Conservation (phyloP, 2,797 vertebrate species). For the Manis javanica region DNA sequence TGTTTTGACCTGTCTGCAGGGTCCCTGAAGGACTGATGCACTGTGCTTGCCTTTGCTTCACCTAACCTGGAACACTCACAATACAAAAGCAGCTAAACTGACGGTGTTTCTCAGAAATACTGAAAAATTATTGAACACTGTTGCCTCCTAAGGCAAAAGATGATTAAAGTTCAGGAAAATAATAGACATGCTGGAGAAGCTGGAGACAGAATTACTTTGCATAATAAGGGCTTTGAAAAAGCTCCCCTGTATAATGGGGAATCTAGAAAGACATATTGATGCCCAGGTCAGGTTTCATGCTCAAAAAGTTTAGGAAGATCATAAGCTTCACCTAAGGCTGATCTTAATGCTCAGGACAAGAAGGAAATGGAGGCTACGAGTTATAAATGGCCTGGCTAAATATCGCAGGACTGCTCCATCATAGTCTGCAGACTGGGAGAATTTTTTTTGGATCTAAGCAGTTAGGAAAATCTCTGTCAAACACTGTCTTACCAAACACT, state of each 20-base stretch:
- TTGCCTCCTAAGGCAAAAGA: background rate
- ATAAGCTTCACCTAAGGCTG: background rate
- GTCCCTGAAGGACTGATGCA: background rate
- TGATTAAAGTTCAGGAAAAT: background rate
- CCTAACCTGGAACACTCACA: background rate
- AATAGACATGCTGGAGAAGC: background rate
- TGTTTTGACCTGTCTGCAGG: background rate
- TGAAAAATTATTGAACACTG: background rate
- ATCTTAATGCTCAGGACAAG: background rate
- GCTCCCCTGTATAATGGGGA: background rate
- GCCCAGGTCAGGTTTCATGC: background rate
- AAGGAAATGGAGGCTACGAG: background rate
- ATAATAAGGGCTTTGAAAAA: background rate
- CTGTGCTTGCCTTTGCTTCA: background rate
- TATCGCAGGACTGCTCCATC: background rate
- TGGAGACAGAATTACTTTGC: background rate
- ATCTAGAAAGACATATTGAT: background rate
- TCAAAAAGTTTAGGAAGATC: background rate
- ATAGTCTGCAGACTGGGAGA: background rate
- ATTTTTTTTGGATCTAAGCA: background rate
- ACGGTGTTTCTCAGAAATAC: background rate
- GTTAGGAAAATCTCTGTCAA: background rate
- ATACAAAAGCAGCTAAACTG: background rate
- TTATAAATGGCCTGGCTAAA: background rate
- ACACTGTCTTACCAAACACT: background rate